Base-by-base conservation (phyloP, 2,888 invertebrate genomes). In the Tupiocoris notatus region DNA sequence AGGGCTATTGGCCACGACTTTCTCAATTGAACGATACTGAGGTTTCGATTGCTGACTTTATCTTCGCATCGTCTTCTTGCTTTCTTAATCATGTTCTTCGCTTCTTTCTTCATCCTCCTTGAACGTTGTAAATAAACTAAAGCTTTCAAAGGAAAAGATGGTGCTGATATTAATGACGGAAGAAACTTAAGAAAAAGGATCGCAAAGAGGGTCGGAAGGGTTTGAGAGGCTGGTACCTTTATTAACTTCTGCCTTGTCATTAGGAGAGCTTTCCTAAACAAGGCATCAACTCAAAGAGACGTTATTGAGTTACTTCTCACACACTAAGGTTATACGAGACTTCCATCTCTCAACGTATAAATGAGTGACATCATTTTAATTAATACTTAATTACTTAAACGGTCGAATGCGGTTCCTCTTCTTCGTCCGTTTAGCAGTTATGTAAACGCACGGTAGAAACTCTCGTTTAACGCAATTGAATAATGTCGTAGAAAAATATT, bases 241-340 rank as follows among this genome's bases (percentile, higher is more conserved):
- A 75, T 75, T 75, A 75, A 66, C 58, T 24, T 25, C 66, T 66
- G 66, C 75, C 66, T 58, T 75, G 75, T 75, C 65, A 75, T 75
- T 75, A 75, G 61, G 57, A 66, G 58, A 75, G 75, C 75, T 66
- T 73, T 73, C 25, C 63, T 56, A 73, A 73, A 73, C 73, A 73
- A 73, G 73, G 73, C 63, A 68, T 57, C 58, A 59, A 59, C 39
- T 71, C 71, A 71, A 71, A 71, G 71, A 61, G 24, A 56, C 67
- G 56, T 39, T 71, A 59, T 71, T 61, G 71, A 71, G 59, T 71
- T 71, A 71, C 71, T 39, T 59, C 71, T 59, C 61, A 71, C 71
- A 71, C 56, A 71, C 71, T 71, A 17, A 39, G 20, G 71, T 25
- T 61, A 71, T 71, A 71, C 59, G 71, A 71, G 39, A 59, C 61